A percentile compares a stretch with the other conserved stretches of the same genome.
Evolutionary conservation across 2,113 vertebrate species (phyloP).

Genomic region (Pachycephala philippinensis): DNA sequence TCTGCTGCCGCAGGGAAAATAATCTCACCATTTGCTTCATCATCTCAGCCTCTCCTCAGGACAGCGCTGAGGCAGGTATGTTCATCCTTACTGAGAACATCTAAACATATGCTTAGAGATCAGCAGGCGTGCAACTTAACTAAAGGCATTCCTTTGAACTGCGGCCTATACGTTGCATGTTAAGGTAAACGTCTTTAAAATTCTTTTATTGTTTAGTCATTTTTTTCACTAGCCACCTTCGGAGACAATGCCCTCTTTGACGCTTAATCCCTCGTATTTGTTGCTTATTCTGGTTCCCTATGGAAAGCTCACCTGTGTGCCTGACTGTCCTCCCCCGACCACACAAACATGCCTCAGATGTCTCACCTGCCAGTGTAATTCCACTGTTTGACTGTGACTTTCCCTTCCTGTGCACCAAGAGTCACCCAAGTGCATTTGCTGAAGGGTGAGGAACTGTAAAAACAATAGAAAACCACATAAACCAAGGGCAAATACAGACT

Average conservation of each 20-base stretch:
- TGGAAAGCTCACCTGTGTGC: neutral
- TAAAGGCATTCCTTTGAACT: neutral
- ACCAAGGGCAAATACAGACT: neutral
- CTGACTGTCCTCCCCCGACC: neutral
- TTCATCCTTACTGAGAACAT: neutral
- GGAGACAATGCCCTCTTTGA: neutral
- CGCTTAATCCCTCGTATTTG: neutral
- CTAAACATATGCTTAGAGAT: neutral
- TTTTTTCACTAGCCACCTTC: neutral
- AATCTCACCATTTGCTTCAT: neutral
- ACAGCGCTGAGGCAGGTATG: neutral
- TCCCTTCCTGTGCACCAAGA: neutral
- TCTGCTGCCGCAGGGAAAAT: neutral
- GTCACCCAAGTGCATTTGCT: neutral
- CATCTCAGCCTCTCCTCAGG: neutral
- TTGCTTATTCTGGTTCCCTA: neutral
- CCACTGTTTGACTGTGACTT: neutral
- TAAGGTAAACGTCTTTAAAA: neutral
- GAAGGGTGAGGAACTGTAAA: neutral
- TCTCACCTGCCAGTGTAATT: neutral
- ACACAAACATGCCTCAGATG: neutral
- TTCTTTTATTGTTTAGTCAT: neutral
- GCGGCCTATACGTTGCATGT: rapidly evolving
- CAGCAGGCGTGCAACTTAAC: neutral
- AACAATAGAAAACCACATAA: neutral